A percentile compares a stretch with the other conserved stretches of the same genome.
phyloP scores from a whole-genome alignment of 2,797 vertebrate genomes.

The Chaenodraco wilsoni region DNA sequence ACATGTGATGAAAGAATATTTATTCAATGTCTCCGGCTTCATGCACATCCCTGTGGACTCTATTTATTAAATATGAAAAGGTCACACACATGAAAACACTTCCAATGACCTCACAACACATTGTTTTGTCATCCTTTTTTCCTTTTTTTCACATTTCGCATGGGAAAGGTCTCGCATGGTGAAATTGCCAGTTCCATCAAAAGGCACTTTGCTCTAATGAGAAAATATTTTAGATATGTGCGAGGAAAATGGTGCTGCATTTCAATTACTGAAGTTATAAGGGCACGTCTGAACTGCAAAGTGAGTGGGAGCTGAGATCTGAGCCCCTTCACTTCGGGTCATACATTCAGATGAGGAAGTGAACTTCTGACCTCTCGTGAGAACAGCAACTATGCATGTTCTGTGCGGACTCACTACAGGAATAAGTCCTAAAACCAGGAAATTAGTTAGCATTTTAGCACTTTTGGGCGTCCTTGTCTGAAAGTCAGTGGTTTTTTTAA shows the following conservation, averaged over 20 bases:
- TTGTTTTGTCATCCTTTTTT: too few species aligned
- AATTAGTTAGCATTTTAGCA: too few species aligned
- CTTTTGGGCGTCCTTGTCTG: too few species aligned
- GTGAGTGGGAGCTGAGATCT: slow-evolving; percentile 29
- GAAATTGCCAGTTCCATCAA: slow-evolving; percentile 41
- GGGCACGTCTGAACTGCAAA: slow-evolving; percentile 25
- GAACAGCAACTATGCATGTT: background rate
- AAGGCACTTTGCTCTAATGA: slow-evolving; percentile 56
- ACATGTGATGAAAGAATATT: background rate
- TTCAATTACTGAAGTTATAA: slow-evolving; percentile 46
- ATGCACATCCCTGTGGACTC: slow-evolving; percentile 1
- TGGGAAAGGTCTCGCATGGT: slow-evolving; percentile 26
- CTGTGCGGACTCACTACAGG: too few species aligned
- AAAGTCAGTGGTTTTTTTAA: too few species aligned
- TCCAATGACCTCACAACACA: slow-evolving; percentile 13
- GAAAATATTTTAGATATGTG: slow-evolving; percentile 53
- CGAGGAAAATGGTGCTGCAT: slow-evolving; percentile 49
- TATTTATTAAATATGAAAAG: slow-evolving; percentile 24
- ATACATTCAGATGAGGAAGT: slow-evolving; percentile 18
- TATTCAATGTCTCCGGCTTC: background rate
- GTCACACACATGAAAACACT: slow-evolving; percentile 1
- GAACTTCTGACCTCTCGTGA: slow-evolving; percentile 5
- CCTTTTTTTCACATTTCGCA: slow-evolving; percentile 7
- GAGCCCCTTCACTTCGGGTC: slow-evolving; percentile 27
- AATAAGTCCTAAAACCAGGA: too few species aligned